Percentiles rank a stretch among this genome's conserved stretches.
Conservation (phyloP, 92 coral and sea anemone genomes). For the Parazoanthus swiftii region DNA sequence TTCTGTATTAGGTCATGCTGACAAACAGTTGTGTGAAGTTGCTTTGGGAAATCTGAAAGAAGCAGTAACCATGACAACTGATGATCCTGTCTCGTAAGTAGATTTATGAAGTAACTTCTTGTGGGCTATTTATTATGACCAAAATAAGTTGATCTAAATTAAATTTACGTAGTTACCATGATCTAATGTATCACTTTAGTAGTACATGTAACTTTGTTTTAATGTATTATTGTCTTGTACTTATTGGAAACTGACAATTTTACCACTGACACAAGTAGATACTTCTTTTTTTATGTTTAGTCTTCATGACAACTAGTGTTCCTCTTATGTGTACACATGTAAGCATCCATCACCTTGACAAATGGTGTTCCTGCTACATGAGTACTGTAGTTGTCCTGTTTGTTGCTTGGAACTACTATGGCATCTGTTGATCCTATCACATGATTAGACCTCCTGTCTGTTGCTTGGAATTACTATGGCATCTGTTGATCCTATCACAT, state of each 20-base stretch:
- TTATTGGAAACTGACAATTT: neutral
- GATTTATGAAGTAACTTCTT: no score
- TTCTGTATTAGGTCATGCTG: constrained; percentile 73
- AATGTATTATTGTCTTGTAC: neutral
- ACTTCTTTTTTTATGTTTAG: neutral
- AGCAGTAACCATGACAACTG: constrained; percentile 67
- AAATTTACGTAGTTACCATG: neutral
- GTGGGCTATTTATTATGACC: neutral
- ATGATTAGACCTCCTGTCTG: no score
- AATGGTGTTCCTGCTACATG: constrained; percentile 24
- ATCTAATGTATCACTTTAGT: neutral
- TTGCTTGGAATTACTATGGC: no score
- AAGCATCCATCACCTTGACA: neutral
- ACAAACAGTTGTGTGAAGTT: constrained; percentile 75
- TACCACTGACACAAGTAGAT: neutral
- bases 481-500: no score
- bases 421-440: no score
- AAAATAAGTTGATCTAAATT: neutral
- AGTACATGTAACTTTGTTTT: neutral
- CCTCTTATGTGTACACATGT: no score
- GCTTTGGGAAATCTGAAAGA: constrained; percentile 61
- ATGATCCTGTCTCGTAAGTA: constrained; percentile 75
- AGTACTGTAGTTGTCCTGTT: no score
- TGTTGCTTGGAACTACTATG: no score
- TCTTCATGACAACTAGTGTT: neutral